Evolutionary conservation across 2,888 invertebrate species (phyloP).

Genomic region (Candidula unifasciata): DNA sequence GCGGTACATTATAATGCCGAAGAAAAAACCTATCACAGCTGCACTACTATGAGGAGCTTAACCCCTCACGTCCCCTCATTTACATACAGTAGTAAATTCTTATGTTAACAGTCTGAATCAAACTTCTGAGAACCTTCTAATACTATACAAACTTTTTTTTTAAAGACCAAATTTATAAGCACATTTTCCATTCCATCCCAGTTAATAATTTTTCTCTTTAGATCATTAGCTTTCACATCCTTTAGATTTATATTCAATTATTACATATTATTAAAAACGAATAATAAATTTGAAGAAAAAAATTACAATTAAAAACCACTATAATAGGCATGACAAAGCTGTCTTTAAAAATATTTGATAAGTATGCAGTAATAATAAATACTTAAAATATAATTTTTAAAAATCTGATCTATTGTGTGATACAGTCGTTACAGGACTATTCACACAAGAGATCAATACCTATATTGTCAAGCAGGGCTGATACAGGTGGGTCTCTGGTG

Average conservation of each 20-base stretch:
- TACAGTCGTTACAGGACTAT: neutral
- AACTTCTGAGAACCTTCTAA: too few species aligned
- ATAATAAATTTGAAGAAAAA: neutral
- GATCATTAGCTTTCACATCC: too few species aligned
- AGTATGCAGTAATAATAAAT: neutral
- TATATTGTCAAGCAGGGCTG: neutral
- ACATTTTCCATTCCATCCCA: too few species aligned
- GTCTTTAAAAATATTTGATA: too few species aligned
- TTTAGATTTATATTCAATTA: neutral
- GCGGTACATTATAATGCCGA: neutral
- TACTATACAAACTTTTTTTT: too few species aligned
- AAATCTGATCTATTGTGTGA: neutral
- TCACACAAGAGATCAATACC: slow-evolving; percentile 5
- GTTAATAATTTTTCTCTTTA: too few species aligned
- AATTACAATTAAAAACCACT: neutral
- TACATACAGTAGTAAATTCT: too few species aligned
- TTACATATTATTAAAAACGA: neutral
- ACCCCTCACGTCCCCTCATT: too few species aligned
- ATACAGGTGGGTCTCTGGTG: neutral
- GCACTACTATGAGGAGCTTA: neutral
- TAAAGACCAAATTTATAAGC: too few species aligned
- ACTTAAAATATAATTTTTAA: neutral
- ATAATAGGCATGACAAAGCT: neutral
- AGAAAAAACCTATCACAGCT: slow-evolving; percentile 3
- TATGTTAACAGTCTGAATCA: too few species aligned